Evolutionary conservation across 92 coral and sea anemone species (phyloP), one percentile per base, ranked within the genome.

Genomic region (Heliopora coerulea): DNA sequence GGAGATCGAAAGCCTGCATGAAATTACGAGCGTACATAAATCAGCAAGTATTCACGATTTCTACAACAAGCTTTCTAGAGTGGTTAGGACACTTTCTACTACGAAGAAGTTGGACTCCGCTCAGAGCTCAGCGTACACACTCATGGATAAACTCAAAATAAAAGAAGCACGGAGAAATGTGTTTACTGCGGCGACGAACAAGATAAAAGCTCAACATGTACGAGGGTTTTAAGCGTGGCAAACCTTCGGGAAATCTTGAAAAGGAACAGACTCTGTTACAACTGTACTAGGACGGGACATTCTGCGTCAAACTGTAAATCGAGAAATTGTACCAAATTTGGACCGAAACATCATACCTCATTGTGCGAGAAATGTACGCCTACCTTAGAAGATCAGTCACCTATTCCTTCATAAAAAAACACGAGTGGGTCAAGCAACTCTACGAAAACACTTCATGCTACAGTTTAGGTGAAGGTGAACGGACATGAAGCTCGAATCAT

Each of bases 301-400:
- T 24, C 62, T 31, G 91, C 80, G 0, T 46, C 91, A 41, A 26
- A 76, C 30, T 83, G 91, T 39, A 78, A 68, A 72, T 72, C 84
- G 0, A 64, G 86, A 44, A 79, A 73, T 1, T 88, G 86, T 61
- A 54, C 46, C 12, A 87, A 77, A 68, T 83, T 88, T 63, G 77
- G 75, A 19, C 54, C 78, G 13, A 81, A 48, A 46, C 85, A 84
- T 34, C 86, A 78, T 54, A 84, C 86, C 3, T 84, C 85, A 10
- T 29, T 82, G 24, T 85, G 89, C 63, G 75, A 85, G 33, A 35
- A 42, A 54, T 58, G 34, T 11, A 24, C 8, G 37, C 15, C 74
- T 28, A 24, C 58, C 31, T 28, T 48, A 14, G n/a, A 12, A 32
- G 65, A 73, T 52, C 74, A 3, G 57, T 61, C 29, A 21, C 40